phyloP scores from a whole-genome alignment of 2,113 vertebrate genomes.

The Gallinago paraguaiae region DNA sequence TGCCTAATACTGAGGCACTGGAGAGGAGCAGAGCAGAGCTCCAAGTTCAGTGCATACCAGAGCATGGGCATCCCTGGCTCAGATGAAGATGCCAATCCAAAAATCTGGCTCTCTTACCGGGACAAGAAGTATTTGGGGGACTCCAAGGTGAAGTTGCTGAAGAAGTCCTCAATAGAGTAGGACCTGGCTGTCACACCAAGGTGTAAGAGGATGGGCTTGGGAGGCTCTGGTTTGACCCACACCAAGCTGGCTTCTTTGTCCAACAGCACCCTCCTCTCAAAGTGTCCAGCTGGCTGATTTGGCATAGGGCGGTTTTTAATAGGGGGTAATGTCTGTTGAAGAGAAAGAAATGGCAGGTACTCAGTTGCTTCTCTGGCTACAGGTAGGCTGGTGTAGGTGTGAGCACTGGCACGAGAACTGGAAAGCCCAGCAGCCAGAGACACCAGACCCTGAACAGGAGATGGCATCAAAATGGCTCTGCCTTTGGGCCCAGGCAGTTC shows the following conservation, averaged over 20 bases:
- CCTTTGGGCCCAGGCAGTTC: background rate
- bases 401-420: background rate
- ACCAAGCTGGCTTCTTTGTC: background rate
- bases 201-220: slow-evolving; percentile 78
- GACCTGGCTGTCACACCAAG: slow-evolving; percentile 84
- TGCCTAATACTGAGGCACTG: background rate
- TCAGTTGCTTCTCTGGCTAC: background rate
- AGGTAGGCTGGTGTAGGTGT: background rate
- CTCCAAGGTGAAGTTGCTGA: slow-evolving; percentile 72
- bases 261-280: slow-evolving; percentile 26
- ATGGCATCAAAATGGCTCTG: background rate
- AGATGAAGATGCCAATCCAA: background rate
- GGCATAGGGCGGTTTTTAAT: slow-evolving; percentile 62
- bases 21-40: background rate
- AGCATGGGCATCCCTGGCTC: background rate
- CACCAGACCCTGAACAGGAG: background rate
- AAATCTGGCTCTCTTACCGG: slow-evolving; percentile 67
- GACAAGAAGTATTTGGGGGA: slow-evolving; percentile 74
- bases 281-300: slow-evolving; percentile 39
- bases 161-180: slow-evolving; percentile 76
- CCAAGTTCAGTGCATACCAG: background rate
- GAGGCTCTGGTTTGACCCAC: slow-evolving; percentile 74
- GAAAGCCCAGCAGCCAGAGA: background rate
- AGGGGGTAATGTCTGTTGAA: slow-evolving; percentile 85
- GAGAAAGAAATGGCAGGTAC: background rate